Conservation (phyloP, 1,140 invertebrate species). For the Drosophila malerkotliana region DNA sequence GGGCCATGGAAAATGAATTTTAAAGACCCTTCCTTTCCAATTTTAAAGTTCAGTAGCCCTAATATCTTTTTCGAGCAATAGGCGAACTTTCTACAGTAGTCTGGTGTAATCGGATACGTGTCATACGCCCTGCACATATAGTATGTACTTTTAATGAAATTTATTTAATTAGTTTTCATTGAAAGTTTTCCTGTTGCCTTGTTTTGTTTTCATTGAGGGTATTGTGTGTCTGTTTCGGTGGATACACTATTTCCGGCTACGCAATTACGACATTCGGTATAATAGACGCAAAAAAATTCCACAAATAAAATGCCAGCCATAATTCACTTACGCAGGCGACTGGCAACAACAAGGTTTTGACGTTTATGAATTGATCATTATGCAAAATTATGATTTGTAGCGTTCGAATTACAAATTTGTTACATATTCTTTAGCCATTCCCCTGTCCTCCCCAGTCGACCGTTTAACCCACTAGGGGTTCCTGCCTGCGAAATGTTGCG, state of each 20-base stretch:
- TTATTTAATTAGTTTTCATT: slow-evolving; percentile 75
- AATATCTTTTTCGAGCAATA: too few species aligned
- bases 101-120: slow-evolving; percentile 60
- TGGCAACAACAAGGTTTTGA: slow-evolving; percentile 62
- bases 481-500: slow-evolving; percentile 27
- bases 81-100: slow-evolving; percentile 11
- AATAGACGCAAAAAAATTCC: slow-evolving; percentile 48
- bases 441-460: slow-evolving; percentile 1
- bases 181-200: slow-evolving; percentile 45
- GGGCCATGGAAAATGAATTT: slow-evolving; percentile 10
- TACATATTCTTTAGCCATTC: slow-evolving; percentile 49
- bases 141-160: slow-evolving; percentile 55
- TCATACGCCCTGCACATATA: slow-evolving; percentile 29
- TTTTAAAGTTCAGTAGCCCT: neutral
- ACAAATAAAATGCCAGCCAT: slow-evolving; percentile 52
- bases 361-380: slow-evolving; percentile 83
- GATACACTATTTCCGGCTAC: slow-evolving; percentile 30
- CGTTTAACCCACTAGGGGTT: slow-evolving; percentile 9
- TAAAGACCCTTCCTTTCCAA: neutral
- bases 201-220: slow-evolving; percentile 5
- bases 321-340: slow-evolving; percentile 54
- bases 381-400: slow-evolving; percentile 82
- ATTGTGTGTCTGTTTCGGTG: slow-evolving; percentile 17
- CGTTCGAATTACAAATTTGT: slow-evolving; percentile 83
- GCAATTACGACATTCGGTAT: slow-evolving; percentile 8